Evolutionary conservation across 2,888 invertebrate genomes (phyloP).

Genomic region (Apodemia hepburni): DNA sequence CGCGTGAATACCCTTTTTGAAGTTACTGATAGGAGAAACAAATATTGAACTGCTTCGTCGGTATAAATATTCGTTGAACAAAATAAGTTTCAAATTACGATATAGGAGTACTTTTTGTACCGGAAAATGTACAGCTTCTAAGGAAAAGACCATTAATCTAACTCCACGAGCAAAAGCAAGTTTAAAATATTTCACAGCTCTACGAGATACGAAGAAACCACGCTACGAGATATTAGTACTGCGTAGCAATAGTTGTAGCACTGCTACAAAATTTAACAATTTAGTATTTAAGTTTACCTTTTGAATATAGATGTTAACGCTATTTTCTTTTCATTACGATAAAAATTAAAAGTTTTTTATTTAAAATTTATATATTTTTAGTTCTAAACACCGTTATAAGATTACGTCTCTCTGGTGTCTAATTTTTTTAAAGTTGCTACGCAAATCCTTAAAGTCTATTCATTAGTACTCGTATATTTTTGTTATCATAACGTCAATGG

Average conservation of each 20-base stretch:
- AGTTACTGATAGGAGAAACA: no score
- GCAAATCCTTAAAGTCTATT: no score
- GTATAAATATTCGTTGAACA: background rate
- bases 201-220: constrained; percentile 10
- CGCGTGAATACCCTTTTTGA: no score
- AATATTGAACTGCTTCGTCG: no score
- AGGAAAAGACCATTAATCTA: constrained; percentile 10
- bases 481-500: no score
- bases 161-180: constrained; percentile 10
- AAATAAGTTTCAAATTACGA: constrained; percentile 1
- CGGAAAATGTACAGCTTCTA: constrained; percentile 8
- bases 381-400: no score
- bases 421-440: no score
- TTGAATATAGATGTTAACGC: background rate
- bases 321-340: background rate
- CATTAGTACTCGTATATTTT: no score
- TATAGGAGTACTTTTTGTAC: constrained; percentile 6
- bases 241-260: constrained; percentile 9
- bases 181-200: constrained; percentile 14
- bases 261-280: background rate
- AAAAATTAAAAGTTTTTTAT: no score
- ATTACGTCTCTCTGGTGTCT: no score
- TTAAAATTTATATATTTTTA: no score
- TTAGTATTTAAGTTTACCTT: background rate
- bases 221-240: constrained; percentile 12